Percentiles rank a stretch among this genome's conserved stretches.
Conservation (phyloP, 2,113 vertebrate genomes). For the Nothocercus nigrocapillus region DNA sequence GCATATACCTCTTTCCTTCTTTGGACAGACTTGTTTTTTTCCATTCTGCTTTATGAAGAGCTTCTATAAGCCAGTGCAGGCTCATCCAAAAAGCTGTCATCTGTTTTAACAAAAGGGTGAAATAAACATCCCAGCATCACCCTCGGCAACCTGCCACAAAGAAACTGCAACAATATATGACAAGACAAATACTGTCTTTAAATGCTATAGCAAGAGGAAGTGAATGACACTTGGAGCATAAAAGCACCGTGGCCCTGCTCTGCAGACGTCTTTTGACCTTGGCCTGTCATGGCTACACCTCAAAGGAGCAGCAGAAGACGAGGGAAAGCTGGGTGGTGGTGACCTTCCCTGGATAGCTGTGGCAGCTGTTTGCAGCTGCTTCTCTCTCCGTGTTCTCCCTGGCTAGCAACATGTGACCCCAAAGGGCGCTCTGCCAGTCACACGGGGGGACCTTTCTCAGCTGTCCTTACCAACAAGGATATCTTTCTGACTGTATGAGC, state of each 20-base stretch:
- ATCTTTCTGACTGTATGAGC: background rate
- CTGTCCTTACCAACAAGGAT: background rate
- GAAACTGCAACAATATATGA: conserved; percentile 57
- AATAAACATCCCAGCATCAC: conserved; percentile 62
- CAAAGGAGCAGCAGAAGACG: background rate
- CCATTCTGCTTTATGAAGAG: background rate
- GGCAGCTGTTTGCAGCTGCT: background rate
- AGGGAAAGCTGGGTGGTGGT: background rate
- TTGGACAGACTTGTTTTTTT: conserved; percentile 29
- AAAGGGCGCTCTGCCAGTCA: background rate
- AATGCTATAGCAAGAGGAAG: background rate
- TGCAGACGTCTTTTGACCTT: too few species aligned
- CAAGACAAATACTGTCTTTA: conserved; percentile 41
- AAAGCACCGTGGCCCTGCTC: rapidly evolving
- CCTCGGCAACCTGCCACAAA: conserved; percentile 38
- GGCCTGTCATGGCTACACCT: background rate
- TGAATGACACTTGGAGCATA: background rate
- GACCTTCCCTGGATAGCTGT: background rate
- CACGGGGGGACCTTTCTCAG: rapidly evolving
- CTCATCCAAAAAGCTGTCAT: conserved; percentile 63
- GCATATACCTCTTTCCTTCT: background rate
- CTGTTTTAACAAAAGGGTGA: conserved; percentile 31
- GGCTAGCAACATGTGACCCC: background rate
- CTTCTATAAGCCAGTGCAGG: background rate
- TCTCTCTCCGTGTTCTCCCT: background rate